phyloP scores from a whole-genome alignment of 2,888 invertebrate genomes.

The Shargacucullia verbasci region DNA sequence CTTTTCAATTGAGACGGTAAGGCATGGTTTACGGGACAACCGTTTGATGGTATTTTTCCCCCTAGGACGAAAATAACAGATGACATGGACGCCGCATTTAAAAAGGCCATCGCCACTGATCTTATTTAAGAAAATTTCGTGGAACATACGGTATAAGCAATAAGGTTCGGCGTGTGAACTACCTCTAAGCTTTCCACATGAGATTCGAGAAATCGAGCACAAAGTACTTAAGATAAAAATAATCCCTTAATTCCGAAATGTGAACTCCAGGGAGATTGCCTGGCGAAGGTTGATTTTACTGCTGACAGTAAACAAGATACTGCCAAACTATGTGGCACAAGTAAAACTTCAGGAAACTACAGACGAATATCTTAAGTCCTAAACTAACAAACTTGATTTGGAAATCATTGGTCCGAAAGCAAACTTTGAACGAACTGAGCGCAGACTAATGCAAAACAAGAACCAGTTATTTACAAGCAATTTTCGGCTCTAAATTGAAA shows the following conservation, averaged over 20 bases:
- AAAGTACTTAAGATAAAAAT: slow-evolving; percentile 11
- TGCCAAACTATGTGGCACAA: slow-evolving; percentile 45
- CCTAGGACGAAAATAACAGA: no score
- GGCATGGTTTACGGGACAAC: no score
- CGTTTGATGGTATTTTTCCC: no score
- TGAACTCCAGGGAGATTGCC: no score
- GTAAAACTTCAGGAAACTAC: slow-evolving; percentile 58
- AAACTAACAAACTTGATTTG: slow-evolving; percentile 77
- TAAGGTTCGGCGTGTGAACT: no score
- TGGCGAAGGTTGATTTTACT: slow-evolving; percentile 42
- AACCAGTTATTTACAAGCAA: slow-evolving; percentile 24
- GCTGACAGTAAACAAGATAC: slow-evolving; percentile 31
- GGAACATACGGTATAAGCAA: no score
- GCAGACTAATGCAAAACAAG: slow-evolving; percentile 31
- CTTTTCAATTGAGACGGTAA: no score
- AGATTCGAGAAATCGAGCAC: no score
- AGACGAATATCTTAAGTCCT: slow-evolving; percentile 68
- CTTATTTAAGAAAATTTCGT: no score
- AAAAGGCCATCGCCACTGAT: no score
- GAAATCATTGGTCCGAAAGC: slow-evolving; percentile 70
- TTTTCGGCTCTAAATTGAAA: slow-evolving; percentile 35
- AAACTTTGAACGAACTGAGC: slow-evolving; percentile 61
- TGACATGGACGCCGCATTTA: no score
- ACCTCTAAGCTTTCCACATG: no score
- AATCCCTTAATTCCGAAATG: slow-evolving; percentile 2